Evolutionary conservation across 2,113 vertebrate species (phyloP).

Genomic region (Hypanus sabinus): DNA sequence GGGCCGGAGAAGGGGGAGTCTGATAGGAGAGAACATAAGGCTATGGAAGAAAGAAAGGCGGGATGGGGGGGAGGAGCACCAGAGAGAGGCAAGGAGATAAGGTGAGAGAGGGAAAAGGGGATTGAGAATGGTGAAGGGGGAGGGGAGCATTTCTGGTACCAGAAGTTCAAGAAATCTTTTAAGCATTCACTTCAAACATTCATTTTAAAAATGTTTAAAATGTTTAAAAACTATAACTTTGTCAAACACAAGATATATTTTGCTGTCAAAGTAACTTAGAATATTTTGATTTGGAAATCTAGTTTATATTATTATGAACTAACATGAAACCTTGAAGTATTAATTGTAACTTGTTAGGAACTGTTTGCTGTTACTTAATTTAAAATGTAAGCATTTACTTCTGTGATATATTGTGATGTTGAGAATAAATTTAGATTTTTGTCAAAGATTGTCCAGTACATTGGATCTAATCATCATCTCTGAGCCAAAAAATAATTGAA

Average conservation of each 20-base stretch:
- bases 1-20: no score
- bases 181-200: background rate
- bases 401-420: background rate
- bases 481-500: background rate
- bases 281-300: background rate
- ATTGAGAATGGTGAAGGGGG: no score
- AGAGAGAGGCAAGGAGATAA: no score
- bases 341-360: background rate
- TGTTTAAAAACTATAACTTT: background rate
- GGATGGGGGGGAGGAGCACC: no score
- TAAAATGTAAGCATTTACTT: background rate
- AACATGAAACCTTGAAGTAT: background rate
- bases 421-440: background rate
- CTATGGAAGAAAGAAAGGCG: no score
- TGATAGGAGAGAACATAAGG: no score
- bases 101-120: no score
- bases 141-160: no score
- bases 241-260: background rate
- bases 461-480: background rate
- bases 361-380: background rate
- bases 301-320: background rate
- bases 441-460: background rate
- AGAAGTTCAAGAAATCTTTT: no score
- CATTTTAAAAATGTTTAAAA: background rate
- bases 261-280: background rate